Percentiles rank a stretch among this genome's conserved stretches.
phyloP scores from a whole-genome alignment of 2,797 vertebrate genomes.

The Cuculus canorus region DNA sequence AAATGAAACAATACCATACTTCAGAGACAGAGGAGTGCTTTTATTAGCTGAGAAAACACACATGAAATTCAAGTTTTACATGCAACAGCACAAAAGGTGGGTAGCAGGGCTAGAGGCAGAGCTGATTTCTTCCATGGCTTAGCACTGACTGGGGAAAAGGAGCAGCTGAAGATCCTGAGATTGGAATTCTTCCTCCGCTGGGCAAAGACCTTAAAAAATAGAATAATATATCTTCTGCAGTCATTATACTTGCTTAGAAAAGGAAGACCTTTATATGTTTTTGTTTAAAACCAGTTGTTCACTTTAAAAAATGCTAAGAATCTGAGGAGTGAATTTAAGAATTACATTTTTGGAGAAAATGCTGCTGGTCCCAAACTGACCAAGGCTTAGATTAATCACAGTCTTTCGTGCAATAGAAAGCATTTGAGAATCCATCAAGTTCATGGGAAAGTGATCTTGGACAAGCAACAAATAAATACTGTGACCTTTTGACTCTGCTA shows the following conservation, averaged over 20 bases:
- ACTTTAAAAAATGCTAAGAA: constrained; percentile 13
- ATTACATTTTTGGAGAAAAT: background rate
- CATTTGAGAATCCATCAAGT: constrained; percentile 65
- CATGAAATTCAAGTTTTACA: background rate
- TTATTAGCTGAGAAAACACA: constrained; percentile 35
- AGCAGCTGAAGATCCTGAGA: background rate
- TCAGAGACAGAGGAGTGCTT: background rate
- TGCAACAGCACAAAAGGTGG: background rate
- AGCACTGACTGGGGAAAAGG: background rate
- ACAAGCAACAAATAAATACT: constrained; percentile 69
- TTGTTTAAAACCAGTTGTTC: background rate
- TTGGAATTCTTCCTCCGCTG: background rate
- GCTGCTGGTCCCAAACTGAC: constrained; percentile 29
- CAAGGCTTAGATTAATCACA: constrained; percentile 52
- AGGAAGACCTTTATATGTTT: background rate
- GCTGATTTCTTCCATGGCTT: background rate
- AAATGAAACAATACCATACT: constrained; percentile 15
- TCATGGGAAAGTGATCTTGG: constrained; percentile 72
- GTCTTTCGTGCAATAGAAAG: constrained; percentile 12
- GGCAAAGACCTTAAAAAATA: background rate
- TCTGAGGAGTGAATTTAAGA: background rate
- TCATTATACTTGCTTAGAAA: background rate
- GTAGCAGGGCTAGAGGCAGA: background rate
- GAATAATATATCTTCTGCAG: background rate
- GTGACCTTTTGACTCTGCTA: constrained; percentile 63